Base-by-base conservation (phyloP, 2,113 vertebrate species). In the Pantherophis guttatus region DNA sequence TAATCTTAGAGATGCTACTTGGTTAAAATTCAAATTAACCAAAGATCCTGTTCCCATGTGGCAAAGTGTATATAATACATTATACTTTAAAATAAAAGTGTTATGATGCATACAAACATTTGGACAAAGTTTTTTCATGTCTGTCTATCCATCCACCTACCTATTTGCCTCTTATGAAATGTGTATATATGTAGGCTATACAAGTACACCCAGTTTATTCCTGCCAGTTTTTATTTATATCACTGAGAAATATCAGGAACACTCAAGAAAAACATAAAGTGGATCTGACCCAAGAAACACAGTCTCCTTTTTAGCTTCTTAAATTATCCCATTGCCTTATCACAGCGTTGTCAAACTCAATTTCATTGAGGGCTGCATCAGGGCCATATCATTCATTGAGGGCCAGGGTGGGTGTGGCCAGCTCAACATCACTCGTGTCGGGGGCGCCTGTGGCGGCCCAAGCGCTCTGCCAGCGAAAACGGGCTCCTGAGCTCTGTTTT, bases 181-280 rank as follows among this genome's bases (percentile, higher is more conserved):
- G 23, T 9, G 21, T 23, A 6, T 23, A 12, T 19, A 8, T 26
- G 11, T 50, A n/a, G 29, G 65, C 29, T 70, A 15, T 86, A 26
- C 10, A 19, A 24, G 24, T 29, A 87, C 11, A 87, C 11, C 48
- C 50, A 50, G 12, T 50, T 5, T 57, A 87, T 87, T 52, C 48
- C 24, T 52, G 17, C 19, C 9, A 89, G 54, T 11, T 96, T 95
- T 95, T 94, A 13, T 12, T 9, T 44, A 8, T 24, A 39, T 89
- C 2, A 91, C 94, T 94, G 94, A 92, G 39, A 33, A 26, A 93
- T 96, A 94, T 58, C 39, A 81, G 91, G 95, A 53, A 26, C 70
- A 53, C 29, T 55, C 92, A 94, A 96, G 92, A 92, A 95, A 95
- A 94, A 87, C 90, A 92, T n/a, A 95, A 95, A 85, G 81, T 86